Evolutionary conservation across 2,888 invertebrate genomes (phyloP).

Genomic region (Ectemnius continuus): DNA sequence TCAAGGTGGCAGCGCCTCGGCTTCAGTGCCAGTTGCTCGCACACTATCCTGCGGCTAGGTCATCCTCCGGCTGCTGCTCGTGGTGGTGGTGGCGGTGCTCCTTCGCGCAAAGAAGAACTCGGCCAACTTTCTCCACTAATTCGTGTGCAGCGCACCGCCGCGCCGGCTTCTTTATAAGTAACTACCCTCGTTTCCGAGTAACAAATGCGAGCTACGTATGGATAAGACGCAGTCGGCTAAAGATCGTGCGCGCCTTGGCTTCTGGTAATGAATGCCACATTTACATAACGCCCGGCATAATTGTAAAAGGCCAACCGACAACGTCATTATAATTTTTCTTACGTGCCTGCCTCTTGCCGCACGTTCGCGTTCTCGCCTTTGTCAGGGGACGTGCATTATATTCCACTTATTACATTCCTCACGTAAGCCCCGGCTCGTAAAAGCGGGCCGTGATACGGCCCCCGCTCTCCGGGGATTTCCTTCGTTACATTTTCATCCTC

Average conservation of each 20-base stretch:
- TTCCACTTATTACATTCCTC: constrained; percentile 9
- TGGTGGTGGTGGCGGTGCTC: too few species aligned
- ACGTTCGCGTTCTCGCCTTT: constrained; percentile 1
- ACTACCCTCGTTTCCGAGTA: too few species aligned
- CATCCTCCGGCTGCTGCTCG: too few species aligned
- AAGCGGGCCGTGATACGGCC: constrained; percentile 7
- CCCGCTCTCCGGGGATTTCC: constrained; percentile 1
- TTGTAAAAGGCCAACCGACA: not conserved
- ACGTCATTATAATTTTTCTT: not conserved
- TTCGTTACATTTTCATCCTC: constrained; percentile 6
- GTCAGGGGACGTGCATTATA: constrained; percentile 1
- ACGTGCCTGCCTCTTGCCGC: not conserved
- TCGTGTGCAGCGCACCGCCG: too few species aligned
- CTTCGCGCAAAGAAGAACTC: too few species aligned
- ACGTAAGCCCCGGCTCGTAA: not conserved
- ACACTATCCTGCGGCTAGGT: too few species aligned
- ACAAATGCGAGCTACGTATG: not conserved
- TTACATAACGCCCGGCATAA: not conserved
- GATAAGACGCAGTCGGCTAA: not conserved
- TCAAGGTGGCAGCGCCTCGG: too few species aligned
- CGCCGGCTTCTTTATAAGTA: too few species aligned
- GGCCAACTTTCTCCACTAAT: too few species aligned
- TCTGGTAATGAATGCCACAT: not conserved
- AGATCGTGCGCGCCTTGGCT: not conserved
- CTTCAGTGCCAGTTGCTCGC: too few species aligned